Conservation (phyloP, 2,888 invertebrate species). For the Perizoma affinitatum region DNA sequence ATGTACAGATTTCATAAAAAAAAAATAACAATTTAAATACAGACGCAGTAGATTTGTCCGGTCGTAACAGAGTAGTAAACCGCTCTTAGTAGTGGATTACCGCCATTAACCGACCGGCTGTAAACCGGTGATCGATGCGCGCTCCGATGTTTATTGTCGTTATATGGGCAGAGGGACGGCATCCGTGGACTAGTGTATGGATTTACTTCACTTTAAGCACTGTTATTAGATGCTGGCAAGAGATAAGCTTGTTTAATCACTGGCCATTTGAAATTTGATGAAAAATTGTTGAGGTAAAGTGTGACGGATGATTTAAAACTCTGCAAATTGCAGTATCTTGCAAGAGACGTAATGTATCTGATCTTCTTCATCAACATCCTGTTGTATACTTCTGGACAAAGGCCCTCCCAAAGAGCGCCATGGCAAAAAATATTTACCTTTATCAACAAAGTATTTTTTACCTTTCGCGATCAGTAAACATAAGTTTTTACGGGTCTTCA, state of each 20-base stretch:
- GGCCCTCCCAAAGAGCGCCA: no score
- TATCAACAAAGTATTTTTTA: no score
- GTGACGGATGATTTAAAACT: not conserved
- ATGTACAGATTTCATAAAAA: slow-evolving; percentile 1
- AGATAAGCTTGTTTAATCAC: slow-evolving; percentile 18
- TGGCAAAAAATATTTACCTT: no score
- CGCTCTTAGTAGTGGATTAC: slow-evolving; percentile 75
- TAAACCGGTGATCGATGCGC: slow-evolving; percentile 77
- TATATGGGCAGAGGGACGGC: slow-evolving; percentile 48
- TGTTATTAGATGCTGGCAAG: slow-evolving; percentile 15
- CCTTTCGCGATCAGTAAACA: no score
- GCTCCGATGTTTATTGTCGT: slow-evolving; percentile 66
- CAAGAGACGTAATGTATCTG: no score
- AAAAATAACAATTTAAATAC: slow-evolving; percentile 42
- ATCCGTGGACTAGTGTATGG: slow-evolving; percentile 13
- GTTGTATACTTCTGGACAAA: no score
- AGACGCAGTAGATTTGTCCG: slow-evolving; percentile 53
- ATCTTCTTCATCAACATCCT: no score
- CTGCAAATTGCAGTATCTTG: not conserved
- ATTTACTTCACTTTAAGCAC: slow-evolving; percentile 28
- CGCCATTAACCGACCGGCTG: slow-evolving; percentile 72
- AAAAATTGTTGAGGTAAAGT: not conserved
- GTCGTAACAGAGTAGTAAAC: slow-evolving; percentile 71
- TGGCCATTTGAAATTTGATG: slow-evolving; percentile 4
- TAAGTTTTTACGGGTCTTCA: no score